Conservation (phyloP, 1,140 invertebrate genomes). For the Lepidotrigona ventralis region DNA sequence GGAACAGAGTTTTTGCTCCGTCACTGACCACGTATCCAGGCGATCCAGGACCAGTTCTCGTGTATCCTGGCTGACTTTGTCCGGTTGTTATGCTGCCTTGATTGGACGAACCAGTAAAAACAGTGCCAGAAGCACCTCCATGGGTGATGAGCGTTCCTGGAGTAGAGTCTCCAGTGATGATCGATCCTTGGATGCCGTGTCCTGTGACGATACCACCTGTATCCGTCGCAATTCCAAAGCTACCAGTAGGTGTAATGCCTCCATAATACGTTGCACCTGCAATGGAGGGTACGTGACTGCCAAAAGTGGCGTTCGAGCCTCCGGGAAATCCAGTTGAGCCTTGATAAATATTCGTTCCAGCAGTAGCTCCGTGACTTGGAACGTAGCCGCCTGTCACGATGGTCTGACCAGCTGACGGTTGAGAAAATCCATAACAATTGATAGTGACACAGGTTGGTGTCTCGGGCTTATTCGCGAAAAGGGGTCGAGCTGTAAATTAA, state of each 20-base stretch:
- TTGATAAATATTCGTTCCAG: conserved; percentile 12
- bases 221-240: neutral
- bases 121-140: conserved; percentile 44
- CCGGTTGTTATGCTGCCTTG: conserved; percentile 50
- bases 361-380: neutral
- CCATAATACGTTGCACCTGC: neutral
- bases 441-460: neutral
- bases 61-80: conserved; percentile 54
- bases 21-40: conserved; percentile 62
- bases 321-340: neutral
- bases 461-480: neutral
- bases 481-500: neutral
- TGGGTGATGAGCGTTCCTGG: conserved; percentile 46
- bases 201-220: conserved; percentile 34
- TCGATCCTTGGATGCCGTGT: conserved; percentile 24
- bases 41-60: conserved; percentile 51
- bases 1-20: conserved; percentile 58
- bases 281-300: neutral
- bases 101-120: conserved; percentile 28
- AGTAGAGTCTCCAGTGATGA: conserved; percentile 42
- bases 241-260: neutral
- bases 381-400: neutral
- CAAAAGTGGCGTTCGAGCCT: conserved; percentile 18
- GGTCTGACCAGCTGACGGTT: neutral
- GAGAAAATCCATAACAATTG: neutral